Conservation (phyloP, 2,888 invertebrate species). For the Nemoura dubitans region DNA sequence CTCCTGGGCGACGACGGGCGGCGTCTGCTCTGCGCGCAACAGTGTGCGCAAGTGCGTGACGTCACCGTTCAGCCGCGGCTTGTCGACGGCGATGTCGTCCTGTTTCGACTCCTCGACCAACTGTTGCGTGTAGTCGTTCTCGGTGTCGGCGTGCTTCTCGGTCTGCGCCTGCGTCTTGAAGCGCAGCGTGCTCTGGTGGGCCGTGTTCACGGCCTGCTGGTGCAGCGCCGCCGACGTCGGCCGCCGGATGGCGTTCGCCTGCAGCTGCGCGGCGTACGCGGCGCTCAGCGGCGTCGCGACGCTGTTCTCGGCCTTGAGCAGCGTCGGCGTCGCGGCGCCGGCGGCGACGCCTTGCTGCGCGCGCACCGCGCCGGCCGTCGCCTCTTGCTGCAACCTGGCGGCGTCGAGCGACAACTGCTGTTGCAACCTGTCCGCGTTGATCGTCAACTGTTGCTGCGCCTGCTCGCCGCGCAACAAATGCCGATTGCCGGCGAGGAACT, state of each 20-base stretch:
- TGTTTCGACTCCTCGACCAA: conserved; percentile 44
- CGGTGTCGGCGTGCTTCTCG: conserved; percentile 24
- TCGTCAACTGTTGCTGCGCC: conserved; percentile 10
- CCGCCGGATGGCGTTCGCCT: conserved; percentile 20
- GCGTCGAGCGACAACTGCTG: conserved; percentile 2
- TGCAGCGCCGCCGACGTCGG: conserved; percentile 29
- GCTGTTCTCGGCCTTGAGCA: not conserved
- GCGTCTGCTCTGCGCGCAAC: not conserved
- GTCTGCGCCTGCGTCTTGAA: conserved; percentile 7
- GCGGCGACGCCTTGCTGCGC: not conserved
- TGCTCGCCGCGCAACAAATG: not conserved
- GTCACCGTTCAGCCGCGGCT: not conserved
- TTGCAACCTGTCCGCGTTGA: not conserved
- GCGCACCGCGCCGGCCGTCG: not conserved
- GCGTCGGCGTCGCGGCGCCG: not conserved
- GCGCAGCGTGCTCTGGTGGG: conserved; percentile 16
- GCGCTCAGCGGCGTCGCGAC: not conserved
- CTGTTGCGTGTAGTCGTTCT: conserved; percentile 44
- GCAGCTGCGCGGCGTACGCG: conserved; percentile 34
- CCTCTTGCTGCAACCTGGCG: conserved; percentile 8
- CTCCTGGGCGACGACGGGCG: not conserved
- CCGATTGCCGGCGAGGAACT: conserved; percentile 20
- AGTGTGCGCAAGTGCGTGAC: not conserved
- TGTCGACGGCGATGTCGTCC: conserved; percentile 25
- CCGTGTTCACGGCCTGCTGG: conserved; percentile 30